These are phyloP conservation scores for Arion vulgaris DNA, from an alignment of 1,140 invertebrate species.

Conservation along the genomic window DNA sequence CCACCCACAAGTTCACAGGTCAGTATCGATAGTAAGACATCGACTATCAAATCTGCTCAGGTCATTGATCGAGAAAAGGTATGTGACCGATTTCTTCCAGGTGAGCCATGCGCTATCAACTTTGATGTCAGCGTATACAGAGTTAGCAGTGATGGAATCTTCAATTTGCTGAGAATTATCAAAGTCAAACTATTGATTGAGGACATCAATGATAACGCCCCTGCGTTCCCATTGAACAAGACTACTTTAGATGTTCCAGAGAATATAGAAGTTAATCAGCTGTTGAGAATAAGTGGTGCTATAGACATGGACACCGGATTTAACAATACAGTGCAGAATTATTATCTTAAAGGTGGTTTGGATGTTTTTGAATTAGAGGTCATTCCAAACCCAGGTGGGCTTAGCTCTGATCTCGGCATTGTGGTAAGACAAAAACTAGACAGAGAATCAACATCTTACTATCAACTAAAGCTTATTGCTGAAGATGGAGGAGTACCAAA, in stretches of 20 bases:
- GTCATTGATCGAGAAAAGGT: constrained; percentile 59
- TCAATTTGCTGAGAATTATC: constrained; percentile 62
- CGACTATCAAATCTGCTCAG: constrained; percentile 54
- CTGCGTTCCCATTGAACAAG: constrained; percentile 78
- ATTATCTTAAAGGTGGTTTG: constrained; percentile 59
- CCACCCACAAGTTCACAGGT: constrained; percentile 56
- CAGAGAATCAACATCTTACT: constrained; percentile 91
- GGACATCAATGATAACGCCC: constrained; percentile 95
- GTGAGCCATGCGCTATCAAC: constrained; percentile 50
- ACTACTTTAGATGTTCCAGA: constrained; percentile 67
- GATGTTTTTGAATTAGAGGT: constrained; percentile 60
- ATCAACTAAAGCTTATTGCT: constrained; percentile 86
- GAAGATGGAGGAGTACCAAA: constrained; percentile 93
- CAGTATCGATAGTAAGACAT: constrained; percentile 59
- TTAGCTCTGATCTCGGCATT: constrained; percentile 56
- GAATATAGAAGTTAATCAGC: constrained; percentile 74
- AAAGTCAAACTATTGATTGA: constrained; percentile 61
- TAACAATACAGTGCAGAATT: constrained; percentile 62
- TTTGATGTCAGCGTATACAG: constrained; percentile 62
- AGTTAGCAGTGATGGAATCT: constrained; percentile 35
- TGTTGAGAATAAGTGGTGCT: constrained; percentile 78
- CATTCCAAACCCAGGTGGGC: constrained; percentile 51
- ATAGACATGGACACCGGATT: constrained; percentile 78
- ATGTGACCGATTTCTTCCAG: constrained; percentile 46
- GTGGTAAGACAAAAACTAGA: constrained; percentile 77